Conservation (phyloP, 1,140 invertebrate genomes). For the Drosophila biarmipes region DNA sequence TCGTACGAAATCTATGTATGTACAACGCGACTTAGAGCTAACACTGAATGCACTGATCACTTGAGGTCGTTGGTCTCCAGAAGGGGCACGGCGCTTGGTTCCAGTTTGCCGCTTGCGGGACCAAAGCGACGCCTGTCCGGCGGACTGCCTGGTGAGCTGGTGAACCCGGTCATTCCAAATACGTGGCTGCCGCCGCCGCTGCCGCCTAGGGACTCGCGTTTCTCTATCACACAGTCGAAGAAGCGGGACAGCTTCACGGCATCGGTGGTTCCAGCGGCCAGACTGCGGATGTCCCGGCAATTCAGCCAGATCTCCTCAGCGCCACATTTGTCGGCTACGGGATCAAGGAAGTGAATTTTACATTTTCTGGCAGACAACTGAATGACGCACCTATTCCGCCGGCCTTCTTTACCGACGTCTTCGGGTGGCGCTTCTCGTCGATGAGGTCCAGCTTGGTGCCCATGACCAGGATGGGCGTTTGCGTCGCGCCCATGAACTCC, state of each 20-base stretch:
- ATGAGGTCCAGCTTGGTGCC: constrained; percentile 96
- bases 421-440: constrained; percentile 88
- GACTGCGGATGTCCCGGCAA: constrained; percentile 91
- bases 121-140: constrained; percentile 52
- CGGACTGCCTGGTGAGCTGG: constrained; percentile 75
- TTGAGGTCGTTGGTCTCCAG: constrained; percentile 64
- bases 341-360: neutral
- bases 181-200: constrained; percentile 84
- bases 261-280: constrained; percentile 96
- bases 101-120: constrained; percentile 3
- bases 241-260: constrained; percentile 96
- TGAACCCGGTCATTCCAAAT: constrained; percentile 23
- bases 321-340: constrained; percentile 93
- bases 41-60: constrained; percentile 22
- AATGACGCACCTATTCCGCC: constrained; percentile 86
- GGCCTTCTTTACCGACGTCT: constrained; percentile 87
- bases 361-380: neutral
- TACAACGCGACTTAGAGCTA: constrained; percentile 9
- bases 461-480: constrained; percentile 95
- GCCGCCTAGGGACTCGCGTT: constrained; percentile 86
- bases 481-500: constrained; percentile 93
- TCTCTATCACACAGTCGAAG: constrained; percentile 96
- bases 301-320: constrained; percentile 97
- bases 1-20: neutral
- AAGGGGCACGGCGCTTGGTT: constrained; percentile 33